Evolutionary conservation across 2,797 vertebrate species (phyloP), one percentile per base, ranked within the genome.

Genomic region (Chelon auratus): DNA sequence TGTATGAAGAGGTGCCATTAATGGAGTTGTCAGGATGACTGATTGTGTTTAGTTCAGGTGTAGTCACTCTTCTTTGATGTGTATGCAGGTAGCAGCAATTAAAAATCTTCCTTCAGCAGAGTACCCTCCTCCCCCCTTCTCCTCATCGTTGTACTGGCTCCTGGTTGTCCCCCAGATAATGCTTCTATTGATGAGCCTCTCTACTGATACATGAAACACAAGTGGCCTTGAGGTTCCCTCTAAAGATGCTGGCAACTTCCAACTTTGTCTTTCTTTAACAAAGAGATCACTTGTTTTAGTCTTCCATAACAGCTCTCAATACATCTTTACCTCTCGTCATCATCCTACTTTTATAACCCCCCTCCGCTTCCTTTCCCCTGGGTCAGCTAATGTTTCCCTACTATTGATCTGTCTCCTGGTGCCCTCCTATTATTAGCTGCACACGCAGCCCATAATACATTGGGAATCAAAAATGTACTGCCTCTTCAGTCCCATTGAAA

Each of bases 351-450:
- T 74, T 60, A 18, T 77, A 75, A n/a, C 53, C 37, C 81, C 54
- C 81, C 67, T 52, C n/a, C 78, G 24, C 74, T 70, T 53, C 13
- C 36, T 54, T 78, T 71, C 85, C 85, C 89, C 50, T 61, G 78
- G 82, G 78, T 55, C 69, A 75, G 84, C 89, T 93, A 90, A 91
- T 92, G 87, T 91, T 92, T 90, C 87, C 75, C 72, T 69, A 40
- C 69, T 88, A 94, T 94, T 89, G 93, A 94, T 93, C 91, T 4
- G 65, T 86, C 87, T 88, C 70, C 69, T 89, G 70, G 74, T 76
- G 87, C 63, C 65, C 83, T 90, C 81, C 89, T 87, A 82, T 93
- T 91, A 93, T 92, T 91, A 92, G 87, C 84, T 80, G 85, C 65
- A 54, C 54, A 68, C 82, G 62, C 54, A 82, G 74, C 59, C 37